Percentiles rank a stretch among this genome's conserved stretches.
Conservation (phyloP, 92 coral and sea anemone genomes). For the Epizoanthus scotinus region DNA sequence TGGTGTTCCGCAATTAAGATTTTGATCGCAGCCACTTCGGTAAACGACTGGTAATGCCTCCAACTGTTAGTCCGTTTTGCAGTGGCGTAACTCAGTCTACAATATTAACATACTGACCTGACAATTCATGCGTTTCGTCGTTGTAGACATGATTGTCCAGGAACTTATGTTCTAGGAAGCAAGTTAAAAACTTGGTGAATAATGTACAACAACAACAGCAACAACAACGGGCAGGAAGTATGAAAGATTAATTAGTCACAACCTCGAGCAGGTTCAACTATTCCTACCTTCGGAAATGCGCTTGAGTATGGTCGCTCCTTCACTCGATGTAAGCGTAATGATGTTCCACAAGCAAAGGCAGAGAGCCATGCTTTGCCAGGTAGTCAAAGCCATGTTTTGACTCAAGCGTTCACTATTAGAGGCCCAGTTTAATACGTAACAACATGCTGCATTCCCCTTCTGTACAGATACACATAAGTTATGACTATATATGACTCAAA, state of each 20-base stretch:
- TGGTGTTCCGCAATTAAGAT: conserved; percentile 4
- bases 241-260: conserved; percentile 33
- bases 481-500: conserved; percentile 29
- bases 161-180: conserved; percentile 29
- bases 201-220: background rate
- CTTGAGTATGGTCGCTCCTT: background rate
- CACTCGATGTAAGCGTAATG: background rate
- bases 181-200: background rate
- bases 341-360: conserved; percentile 32
- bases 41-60: conserved; percentile 13
- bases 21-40: conserved; percentile 3
- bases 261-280: background rate
- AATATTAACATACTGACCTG: conserved; percentile 17
- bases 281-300: conserved; percentile 18
- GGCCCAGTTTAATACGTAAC: background rate
- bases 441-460: background rate
- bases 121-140: conserved; percentile 32
- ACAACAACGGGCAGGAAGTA: background rate
- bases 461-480: conserved; percentile 12
- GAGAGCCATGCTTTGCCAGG: conserved; percentile 22
- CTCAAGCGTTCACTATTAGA: background rate
- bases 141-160: conserved; percentile 29
- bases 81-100: background rate
- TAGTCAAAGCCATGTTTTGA: conserved; percentile 13
- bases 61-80: conserved; percentile 33